These are phyloP conservation scores for Catocala fraxini DNA, from an alignment of 2,888 invertebrate species.

Conservation along the genomic window DNA sequence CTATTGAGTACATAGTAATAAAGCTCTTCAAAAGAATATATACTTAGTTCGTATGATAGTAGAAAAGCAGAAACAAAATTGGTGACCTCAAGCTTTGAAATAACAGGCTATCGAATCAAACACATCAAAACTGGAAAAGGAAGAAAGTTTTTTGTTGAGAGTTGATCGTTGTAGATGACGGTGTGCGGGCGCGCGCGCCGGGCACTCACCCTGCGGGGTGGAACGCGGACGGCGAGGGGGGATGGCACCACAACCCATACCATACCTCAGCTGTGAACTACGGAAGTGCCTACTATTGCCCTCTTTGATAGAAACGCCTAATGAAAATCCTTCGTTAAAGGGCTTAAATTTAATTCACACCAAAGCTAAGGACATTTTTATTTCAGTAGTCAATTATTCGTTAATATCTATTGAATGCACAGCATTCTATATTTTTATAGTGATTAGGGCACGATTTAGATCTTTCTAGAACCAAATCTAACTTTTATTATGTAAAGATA, in stretches of 20 bases:
- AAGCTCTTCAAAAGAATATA: no score
- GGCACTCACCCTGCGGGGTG: constrained; percentile 65
- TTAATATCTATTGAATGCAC: no score
- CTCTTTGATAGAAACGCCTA: constrained; percentile 27
- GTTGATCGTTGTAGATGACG: constrained; percentile 53
- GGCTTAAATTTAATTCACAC: background rate
- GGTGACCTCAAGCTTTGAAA: constrained; percentile 34
- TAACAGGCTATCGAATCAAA: constrained; percentile 49
- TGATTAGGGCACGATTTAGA: no score
- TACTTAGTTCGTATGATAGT: constrained; percentile 1
- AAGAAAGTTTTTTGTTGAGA: constrained; percentile 57
- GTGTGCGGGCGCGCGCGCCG: constrained; percentile 57
- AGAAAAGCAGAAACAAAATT: constrained; percentile 26
- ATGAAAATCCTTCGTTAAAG: constrained; percentile 13
- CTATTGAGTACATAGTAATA: background rate
- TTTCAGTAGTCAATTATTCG: background rate
- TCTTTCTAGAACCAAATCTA: background rate
- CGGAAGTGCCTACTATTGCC: constrained; percentile 50
- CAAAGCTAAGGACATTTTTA: background rate
- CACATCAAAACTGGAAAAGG: constrained; percentile 57
- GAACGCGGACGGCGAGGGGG: constrained; percentile 36
- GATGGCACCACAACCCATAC: constrained; percentile 41
- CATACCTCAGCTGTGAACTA: constrained; percentile 51
- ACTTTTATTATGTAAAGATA: background rate
- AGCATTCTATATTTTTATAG: no score